Conservation (phyloP, 2,113 vertebrate genomes). For the Orcinus orca region DNA sequence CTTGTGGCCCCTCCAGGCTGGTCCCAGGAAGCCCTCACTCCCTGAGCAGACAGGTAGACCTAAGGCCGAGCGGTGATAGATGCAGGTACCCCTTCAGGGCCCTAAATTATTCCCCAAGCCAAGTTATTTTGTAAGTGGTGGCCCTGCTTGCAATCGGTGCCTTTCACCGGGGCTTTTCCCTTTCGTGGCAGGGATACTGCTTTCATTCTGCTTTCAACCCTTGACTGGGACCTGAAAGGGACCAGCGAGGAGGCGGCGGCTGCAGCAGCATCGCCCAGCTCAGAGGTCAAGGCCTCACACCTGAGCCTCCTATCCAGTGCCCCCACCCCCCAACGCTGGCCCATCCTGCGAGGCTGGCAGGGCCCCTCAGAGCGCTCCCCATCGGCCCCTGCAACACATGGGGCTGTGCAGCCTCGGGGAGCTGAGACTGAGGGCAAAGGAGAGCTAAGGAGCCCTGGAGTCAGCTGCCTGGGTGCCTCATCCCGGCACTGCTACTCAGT, state of each 20-base stretch:
- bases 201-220: not conserved
- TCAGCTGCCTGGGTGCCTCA: not conserved
- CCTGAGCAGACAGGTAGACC: not conserved
- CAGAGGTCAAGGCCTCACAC: not conserved
- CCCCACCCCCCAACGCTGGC: accelerated
- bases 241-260: not conserved
- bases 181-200: not conserved
- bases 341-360: not conserved
- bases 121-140: not conserved
- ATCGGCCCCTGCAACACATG: accelerated
- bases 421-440: not conserved
- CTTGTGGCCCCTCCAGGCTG: not conserved
- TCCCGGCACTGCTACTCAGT: too few species aligned
- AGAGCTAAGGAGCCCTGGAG: not conserved
- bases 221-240: not conserved
- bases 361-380: too few species aligned
- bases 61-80: not conserved
- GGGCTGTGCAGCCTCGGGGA: not conserved
- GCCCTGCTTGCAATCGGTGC: not conserved
- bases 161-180: not conserved
- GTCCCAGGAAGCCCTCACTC: not conserved
- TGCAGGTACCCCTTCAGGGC: not conserved
- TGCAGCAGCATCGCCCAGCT: not conserved
- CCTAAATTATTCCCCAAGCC: not conserved
- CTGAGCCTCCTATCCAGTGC: not conserved